Percentiles rank a stretch among this genome's conserved stretches.
Evolutionary conservation across 2,888 invertebrate species (phyloP).

Genomic region (Listrodromus nycthemerus): DNA sequence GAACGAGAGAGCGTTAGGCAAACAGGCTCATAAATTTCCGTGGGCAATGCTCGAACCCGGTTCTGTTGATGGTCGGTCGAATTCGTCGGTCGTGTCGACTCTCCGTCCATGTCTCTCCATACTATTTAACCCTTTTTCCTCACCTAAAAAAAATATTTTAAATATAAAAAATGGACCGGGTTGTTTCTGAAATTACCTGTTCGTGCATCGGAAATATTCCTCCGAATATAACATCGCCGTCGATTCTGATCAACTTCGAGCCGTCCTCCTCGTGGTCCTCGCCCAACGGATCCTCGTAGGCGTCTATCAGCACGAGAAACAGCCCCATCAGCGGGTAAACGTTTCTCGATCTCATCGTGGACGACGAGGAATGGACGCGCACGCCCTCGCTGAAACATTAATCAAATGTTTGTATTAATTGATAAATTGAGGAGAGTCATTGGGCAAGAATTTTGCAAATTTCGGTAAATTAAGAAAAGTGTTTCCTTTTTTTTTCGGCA

Average conservation of each 20-base stretch:
- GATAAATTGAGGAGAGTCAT: not conserved
- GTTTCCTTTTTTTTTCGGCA: no score
- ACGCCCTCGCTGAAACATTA: conserved; percentile 40
- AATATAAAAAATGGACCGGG: not conserved
- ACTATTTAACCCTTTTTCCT: conserved; percentile 25
- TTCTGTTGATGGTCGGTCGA: conserved; percentile 40
- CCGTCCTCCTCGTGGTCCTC: conserved; percentile 84
- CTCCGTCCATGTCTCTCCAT: conserved; percentile 33
- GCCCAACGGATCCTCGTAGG: conserved; percentile 74
- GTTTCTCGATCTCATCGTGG: conserved; percentile 63
- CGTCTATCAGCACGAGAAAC: conserved; percentile 69
- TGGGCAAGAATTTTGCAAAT: not conserved
- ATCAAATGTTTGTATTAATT: no score
- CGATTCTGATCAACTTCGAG: conserved; percentile 83
- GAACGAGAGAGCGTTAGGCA: conserved; percentile 50
- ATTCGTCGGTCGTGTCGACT: conserved; percentile 17
- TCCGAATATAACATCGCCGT: conserved; percentile 89
- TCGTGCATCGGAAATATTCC: conserved; percentile 90
- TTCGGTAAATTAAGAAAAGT: no score
- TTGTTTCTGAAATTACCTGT: conserved; percentile 80
- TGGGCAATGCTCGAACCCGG: conserved; percentile 33
- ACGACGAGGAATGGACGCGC: conserved; percentile 31
- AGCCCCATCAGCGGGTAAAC: conserved; percentile 60
- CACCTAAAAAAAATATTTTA: not conserved
- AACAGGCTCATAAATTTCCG: conserved; percentile 66